These are phyloP conservation scores for Stratiomys singularior DNA, from an alignment of 2,888 invertebrate species.

Conservation along the genomic window DNA sequence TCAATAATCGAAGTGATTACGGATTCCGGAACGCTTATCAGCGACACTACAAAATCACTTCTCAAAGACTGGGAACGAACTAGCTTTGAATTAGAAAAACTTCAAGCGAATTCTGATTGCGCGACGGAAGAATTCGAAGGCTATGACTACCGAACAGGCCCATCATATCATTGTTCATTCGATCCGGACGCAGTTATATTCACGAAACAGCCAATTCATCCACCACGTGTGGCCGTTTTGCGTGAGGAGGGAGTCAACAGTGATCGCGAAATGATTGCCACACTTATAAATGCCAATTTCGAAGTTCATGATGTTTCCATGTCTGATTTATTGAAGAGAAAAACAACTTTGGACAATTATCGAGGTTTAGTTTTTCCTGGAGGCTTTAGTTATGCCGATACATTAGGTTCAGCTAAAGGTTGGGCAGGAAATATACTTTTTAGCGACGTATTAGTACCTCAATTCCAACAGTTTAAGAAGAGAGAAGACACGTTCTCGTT, in stretches of 20 bases:
- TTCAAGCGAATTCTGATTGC: constrained; percentile 84
- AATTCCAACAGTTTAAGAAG: constrained; percentile 80
- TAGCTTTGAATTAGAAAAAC: constrained; percentile 86
- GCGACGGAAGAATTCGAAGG: constrained; percentile 81
- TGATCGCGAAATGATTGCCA: constrained; percentile 96
- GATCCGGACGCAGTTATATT: constrained; percentile 70
- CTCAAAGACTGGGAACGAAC: constrained; percentile 95
- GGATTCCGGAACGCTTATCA: constrained; percentile 65
- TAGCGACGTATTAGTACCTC: constrained; percentile 76
- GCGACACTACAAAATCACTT: constrained; percentile 73
- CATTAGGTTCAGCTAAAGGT: constrained; percentile 96
- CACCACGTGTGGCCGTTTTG: constrained; percentile 85
- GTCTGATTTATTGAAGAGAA: constrained; percentile 83
- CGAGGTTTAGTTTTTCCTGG: constrained; percentile 92
- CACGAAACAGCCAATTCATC: constrained; percentile 62
- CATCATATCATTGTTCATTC: constrained; percentile 78
- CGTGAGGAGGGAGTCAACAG: constrained; percentile 96
- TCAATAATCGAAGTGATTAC: constrained; percentile 56
- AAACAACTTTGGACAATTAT: constrained; percentile 80
- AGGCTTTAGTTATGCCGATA: constrained; percentile 99
- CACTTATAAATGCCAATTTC: constrained; percentile 86
- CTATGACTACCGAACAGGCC: constrained; percentile 75
- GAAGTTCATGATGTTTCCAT: constrained; percentile 95
- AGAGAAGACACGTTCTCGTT: constrained; percentile 90
- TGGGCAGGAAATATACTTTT: constrained; percentile 95